These are phyloP conservation scores for Nothobranchius kuhntae DNA, from an alignment of 2,113 vertebrate genomes.

Conservation along the genomic window DNA sequence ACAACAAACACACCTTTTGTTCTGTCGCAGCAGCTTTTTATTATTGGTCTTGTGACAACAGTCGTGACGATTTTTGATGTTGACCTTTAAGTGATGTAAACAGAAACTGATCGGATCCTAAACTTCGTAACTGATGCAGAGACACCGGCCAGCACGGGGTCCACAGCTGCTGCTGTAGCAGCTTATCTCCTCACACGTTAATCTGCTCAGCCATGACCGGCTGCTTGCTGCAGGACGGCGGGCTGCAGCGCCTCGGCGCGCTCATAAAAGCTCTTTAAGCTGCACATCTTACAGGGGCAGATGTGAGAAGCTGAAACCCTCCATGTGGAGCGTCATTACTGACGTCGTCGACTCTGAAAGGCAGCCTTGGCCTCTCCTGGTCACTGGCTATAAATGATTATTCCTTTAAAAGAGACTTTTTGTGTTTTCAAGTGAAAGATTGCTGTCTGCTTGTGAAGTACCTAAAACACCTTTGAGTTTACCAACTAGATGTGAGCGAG, in stretches of 20 bases:
- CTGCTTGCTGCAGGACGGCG: conserved; percentile 51
- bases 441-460: no score
- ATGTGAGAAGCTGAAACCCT: conserved; percentile 45
- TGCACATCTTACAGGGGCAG: conserved; percentile 56
- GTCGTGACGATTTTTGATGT: no score
- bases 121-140: conserved; percentile 23
- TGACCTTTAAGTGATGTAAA: no score
- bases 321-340: conserved; percentile 11
- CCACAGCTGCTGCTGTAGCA: conserved; percentile 50
- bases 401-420: not conserved
- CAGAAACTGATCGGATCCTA: no score
- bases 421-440: not conserved
- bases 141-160: conserved; percentile 15
- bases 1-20: not conserved
- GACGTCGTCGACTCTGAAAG: conserved; percentile 2
- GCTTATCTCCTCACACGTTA: conserved; percentile 65
- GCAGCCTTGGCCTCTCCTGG: not conserved
- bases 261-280: conserved; percentile 58
- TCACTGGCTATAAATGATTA: not conserved
- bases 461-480: no score
- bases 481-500: no score
- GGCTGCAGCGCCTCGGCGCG: conserved; percentile 13
- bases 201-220: conserved; percentile 66
- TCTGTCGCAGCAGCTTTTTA: not conserved
- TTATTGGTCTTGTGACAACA: not conserved